phyloP scores from a whole-genome alignment of 2,888 invertebrate genomes.

The Euphydryas editha region DNA sequence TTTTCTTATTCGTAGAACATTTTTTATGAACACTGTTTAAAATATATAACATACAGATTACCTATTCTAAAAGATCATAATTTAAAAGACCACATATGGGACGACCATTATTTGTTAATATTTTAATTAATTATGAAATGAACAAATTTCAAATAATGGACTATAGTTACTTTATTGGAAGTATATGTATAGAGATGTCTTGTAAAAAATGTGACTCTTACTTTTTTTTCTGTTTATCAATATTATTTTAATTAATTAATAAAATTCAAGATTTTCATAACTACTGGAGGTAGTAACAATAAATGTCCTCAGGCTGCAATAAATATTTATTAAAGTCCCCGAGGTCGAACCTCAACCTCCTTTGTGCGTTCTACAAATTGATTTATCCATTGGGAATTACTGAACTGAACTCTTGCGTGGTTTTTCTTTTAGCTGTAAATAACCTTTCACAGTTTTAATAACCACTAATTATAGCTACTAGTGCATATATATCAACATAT shows the following conservation, averaged over 20 bases:
- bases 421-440: not conserved
- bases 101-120: no score
- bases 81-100: no score
- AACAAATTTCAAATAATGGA: no score
- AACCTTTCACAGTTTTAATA: not conserved
- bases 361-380: constrained; percentile 69
- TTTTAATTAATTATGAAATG: no score
- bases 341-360: constrained; percentile 64
- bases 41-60: not conserved
- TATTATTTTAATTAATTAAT: not conserved
- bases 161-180: no score
- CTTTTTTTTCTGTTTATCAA: constrained; percentile 24
- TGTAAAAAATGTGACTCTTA: no score
- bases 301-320: constrained; percentile 62
- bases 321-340: constrained; percentile 61
- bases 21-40: not conserved
- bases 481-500: no score
- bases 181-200: no score
- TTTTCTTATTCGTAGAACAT: not conserved
- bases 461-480: no score
- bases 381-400: constrained; percentile 67
- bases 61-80: no score
- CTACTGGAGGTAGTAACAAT: constrained; percentile 59
- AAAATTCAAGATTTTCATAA: constrained; percentile 42
- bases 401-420: constrained; percentile 42